Base-by-base conservation (phyloP, 2,888 invertebrate genomes). In the Muschampia plurimacula region DNA sequence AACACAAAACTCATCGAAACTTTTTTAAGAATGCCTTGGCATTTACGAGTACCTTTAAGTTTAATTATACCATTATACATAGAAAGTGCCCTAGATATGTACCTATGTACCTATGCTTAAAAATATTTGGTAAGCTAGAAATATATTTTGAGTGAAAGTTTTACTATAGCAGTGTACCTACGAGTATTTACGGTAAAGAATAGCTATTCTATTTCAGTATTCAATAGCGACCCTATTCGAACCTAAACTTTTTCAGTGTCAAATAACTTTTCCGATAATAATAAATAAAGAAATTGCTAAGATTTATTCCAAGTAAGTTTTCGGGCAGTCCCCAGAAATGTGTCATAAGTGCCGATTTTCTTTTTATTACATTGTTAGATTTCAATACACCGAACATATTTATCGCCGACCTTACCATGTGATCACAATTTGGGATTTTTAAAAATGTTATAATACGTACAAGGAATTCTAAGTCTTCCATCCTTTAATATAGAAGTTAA, bases 351-450 rank as follows among this genome's bases (percentile, higher is more conserved):
- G 78, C 84, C 83, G 87, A 88, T 84, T 83, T 83, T 84, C 84
- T 88, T 86, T 86, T 88, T 89, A 90, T 89, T 88, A 88, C 86
- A 86, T 87, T 89, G 85, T 91, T 86, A 86, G 89, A 89, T 91
- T 92, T 92, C 91, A 90, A 91, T 92, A 92, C 87, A 88, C 84
- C 83, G 84, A 89, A 90, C 85, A 89, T 91, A 91, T 91, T 92
- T 89, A 92, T 90, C 88, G 86, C 83, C 84, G 80, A 85, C 86
- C 83, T 86, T 82, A 84, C 88, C 87, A 87, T 91, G 89, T 88
- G 90, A 89, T 89, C 88, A 86, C 87, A 87, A 89, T 90, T 91
- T 87, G 84, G 87, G 86, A 90, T 91, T 92, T 88, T 84, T 84
- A 87, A 90, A 90, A 89, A 89, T 87, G 77, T 78, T 76, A 74